Evolutionary conservation across 2,113 vertebrate genomes (phyloP).

Genomic region (Hippocampus guttulatus): DNA sequence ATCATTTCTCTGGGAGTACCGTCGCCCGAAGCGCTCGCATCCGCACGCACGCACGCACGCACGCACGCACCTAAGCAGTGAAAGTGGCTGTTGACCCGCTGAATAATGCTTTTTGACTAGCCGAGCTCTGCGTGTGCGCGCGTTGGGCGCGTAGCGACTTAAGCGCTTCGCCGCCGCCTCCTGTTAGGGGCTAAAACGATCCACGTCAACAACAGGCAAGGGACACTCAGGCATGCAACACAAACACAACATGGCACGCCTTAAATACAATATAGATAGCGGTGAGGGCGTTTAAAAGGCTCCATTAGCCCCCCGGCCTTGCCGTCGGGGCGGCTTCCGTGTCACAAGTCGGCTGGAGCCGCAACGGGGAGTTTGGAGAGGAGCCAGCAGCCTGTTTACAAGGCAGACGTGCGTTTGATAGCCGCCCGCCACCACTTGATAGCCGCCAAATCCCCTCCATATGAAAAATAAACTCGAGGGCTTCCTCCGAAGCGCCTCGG

Average conservation of each 20-base stretch:
- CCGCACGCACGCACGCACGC: slow-evolving; percentile 23
- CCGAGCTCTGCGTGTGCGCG: slow-evolving; percentile 25
- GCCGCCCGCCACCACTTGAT: slow-evolving; percentile 60
- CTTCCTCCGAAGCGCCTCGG: slow-evolving; percentile 41
- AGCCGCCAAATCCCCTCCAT: slow-evolving; percentile 60
- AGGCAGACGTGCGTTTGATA: slow-evolving; percentile 56
- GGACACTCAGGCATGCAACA: slow-evolving; percentile 48
- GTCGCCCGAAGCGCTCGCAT: slow-evolving; percentile 62
- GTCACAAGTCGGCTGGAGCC: slow-evolving; percentile 45
- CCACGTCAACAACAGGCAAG: slow-evolving; percentile 72
- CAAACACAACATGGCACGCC: slow-evolving; percentile 47
- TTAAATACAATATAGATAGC: slow-evolving; percentile 74
- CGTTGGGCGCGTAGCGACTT: slow-evolving; percentile 47
- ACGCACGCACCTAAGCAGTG: slow-evolving; percentile 24
- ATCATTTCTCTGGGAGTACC: slow-evolving; percentile 70
- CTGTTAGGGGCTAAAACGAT: slow-evolving; percentile 71
- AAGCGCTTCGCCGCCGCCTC: slow-evolving; percentile 59
- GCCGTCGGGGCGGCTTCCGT: slow-evolving; percentile 66
- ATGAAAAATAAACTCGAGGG: slow-evolving; percentile 56
- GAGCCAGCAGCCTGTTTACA: slow-evolving; percentile 72
- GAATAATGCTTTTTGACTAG: slow-evolving; percentile 63
- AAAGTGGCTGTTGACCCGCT: slow-evolving; percentile 66
- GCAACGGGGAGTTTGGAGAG: slow-evolving; percentile 55
- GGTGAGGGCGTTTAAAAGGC: slow-evolving; percentile 68
- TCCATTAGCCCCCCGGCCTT: slow-evolving; percentile 63